Evolutionary conservation across 1,140 invertebrate genomes (phyloP), one percentile per base, ranked within the genome.

Genomic region (Drusus annulatus): DNA sequence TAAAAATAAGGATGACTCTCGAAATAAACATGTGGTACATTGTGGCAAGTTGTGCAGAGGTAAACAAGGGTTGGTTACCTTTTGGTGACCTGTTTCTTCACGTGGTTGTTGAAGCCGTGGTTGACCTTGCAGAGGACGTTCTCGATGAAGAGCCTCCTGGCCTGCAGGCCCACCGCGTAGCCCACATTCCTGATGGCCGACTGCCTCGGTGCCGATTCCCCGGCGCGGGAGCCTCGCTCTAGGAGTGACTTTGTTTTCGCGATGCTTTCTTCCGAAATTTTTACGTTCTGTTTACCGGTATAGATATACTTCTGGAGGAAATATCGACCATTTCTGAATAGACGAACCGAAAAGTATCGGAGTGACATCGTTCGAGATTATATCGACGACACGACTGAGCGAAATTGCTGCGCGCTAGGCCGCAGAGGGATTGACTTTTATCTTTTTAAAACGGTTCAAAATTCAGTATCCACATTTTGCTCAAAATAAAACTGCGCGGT

Each of bases 41-140:
- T 45, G 36, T 13, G 10, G 36, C 8, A 28, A 2, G 25, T 28
- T 28, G 25, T 2, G 25, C 2, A 28, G 5, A 28, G 10, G 36
- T 45, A 45, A 45, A 45, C 36, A 45, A 45, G 36, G 36, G 8
- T 15, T 13, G 25, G 13, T 54, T 45, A 78, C 77, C 77, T 78
- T 19, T 60, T 69, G 21, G 63, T 78, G 13, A 69, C 77, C 31
- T 56, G 77, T 13, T 54, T 36, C 21, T 45, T 69, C 16, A 69
- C 63, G 16, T 25, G 16, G 15, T 45, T 36, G 50, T n/a, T 69
- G 19, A 78, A 25, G 13, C 68, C 50, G n/a, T 69, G 65, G 65
- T 62, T 78, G 23, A 78, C 63, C 19, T 78, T 78, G 31, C 77
- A 78, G 7, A 78, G 77, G n/a, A 78, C 77, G 45, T 60, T 78